These are phyloP conservation scores for Chrysogorgia sp. DNA, from an alignment of 92 coral and sea anemone genomes.

Conservation along the genomic window DNA sequence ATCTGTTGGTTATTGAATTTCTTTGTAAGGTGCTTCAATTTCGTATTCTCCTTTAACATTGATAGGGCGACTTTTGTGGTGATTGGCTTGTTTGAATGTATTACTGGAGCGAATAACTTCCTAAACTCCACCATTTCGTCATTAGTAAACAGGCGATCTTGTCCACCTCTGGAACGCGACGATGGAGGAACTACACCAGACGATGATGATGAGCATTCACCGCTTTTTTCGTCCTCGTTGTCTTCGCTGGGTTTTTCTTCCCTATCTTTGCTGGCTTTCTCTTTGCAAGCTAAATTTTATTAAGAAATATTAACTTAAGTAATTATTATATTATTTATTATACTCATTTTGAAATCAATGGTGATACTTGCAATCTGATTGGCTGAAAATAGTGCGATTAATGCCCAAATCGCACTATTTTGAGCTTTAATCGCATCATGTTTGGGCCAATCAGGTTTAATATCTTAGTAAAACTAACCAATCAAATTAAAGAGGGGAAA, in stretches of 20 bases:
- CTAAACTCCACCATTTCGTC: not conserved
- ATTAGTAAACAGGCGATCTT: not conserved
- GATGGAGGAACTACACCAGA: not conserved
- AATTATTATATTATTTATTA: not conserved
- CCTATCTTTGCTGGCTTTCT: conserved; percentile 1
- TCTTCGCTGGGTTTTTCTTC: not conserved
- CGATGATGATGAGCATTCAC: not conserved
- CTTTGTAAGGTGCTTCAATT: no score
- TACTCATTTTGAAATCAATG: not conserved
- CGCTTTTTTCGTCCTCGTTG: not conserved
- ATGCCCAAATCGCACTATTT: no score
- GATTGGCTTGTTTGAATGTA: conserved; percentile 3
- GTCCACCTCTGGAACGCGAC: conserved; percentile 22
- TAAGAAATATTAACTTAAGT: conserved; percentile 7
- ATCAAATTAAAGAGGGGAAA: no score
- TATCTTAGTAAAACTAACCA: no score
- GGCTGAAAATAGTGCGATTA: no score
- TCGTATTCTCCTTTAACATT: not conserved
- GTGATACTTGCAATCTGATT: no score
- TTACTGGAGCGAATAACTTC: not conserved
- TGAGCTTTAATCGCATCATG: not conserved
- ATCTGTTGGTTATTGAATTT: no score
- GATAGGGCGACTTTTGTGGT: not conserved
- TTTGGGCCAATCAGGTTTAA: no score
- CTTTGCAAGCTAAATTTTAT: conserved; percentile 10